Conservation (phyloP, 2,888 invertebrate species). For the Glyphotaelius pellucidus region DNA sequence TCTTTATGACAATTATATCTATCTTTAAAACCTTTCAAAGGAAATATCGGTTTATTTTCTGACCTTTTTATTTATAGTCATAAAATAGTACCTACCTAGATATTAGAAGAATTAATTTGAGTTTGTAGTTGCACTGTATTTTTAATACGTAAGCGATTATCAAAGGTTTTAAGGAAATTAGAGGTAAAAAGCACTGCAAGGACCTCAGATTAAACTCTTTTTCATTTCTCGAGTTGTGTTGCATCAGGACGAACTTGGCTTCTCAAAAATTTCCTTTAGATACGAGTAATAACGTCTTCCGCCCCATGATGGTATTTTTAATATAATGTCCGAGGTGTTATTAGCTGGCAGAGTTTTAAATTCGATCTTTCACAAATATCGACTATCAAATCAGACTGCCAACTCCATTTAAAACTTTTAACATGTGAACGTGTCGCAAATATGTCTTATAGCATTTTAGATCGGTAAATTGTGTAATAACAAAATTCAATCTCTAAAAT, state of each 20-base stretch:
- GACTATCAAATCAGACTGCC: not conserved
- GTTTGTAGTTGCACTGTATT: not conserved
- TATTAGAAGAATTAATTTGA: not conserved
- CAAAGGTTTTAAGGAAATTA: not conserved
- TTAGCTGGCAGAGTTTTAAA: not conserved
- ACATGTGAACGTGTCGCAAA: too few relatives aligned
- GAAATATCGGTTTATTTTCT: too few relatives aligned
- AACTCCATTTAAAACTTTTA: not conserved
- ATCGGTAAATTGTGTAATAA: too few relatives aligned
- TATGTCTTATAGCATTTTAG: too few relatives aligned
- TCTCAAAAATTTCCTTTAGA: not conserved
- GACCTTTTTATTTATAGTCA: not conserved
- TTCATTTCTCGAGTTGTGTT: not conserved
- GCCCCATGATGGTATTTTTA: not conserved
- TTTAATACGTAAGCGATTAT: not conserved
- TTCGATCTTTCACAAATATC: not conserved
- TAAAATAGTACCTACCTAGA: not conserved
- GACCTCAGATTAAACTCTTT: not conserved
- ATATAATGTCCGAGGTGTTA: not conserved
- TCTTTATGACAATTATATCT: not conserved
- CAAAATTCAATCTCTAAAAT: too few relatives aligned
- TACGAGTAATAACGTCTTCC: not conserved
- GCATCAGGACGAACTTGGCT: not conserved
- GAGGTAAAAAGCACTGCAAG: not conserved
- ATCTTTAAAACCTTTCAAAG: not conserved